phyloP scores from a whole-genome alignment of 1,140 invertebrate genomes.

The Coenobita brevimanus region DNA sequence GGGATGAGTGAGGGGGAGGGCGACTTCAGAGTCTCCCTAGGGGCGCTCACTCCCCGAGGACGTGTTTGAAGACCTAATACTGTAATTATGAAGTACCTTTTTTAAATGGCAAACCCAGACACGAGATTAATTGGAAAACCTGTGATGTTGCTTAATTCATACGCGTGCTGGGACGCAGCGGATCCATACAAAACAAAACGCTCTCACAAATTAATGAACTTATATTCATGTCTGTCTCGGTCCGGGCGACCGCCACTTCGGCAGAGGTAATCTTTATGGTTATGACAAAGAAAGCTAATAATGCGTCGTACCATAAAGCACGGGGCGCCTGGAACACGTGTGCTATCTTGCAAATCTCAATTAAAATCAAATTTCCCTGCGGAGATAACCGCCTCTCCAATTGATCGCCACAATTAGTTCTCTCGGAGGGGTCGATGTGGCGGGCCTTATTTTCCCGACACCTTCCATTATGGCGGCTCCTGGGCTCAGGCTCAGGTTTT shows the following conservation, averaged over 20 bases:
- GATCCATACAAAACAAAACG: constrained; percentile 12
- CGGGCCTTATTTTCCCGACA: too few relatives aligned
- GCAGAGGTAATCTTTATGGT: not conserved
- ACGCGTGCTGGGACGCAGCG: not conserved
- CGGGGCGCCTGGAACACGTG: too few relatives aligned
- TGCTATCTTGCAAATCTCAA: not conserved
- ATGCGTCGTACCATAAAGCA: not conserved
- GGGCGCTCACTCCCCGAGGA: not conserved
- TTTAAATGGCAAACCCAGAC: constrained; percentile 33
- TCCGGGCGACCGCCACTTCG: too few relatives aligned
- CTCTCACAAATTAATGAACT: constrained; percentile 32
- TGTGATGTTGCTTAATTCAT: constrained; percentile 47
- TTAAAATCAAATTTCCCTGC: constrained; percentile 12
- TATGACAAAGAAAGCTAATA: constrained; percentile 2
- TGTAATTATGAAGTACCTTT: constrained; percentile 29
- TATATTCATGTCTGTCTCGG: not conserved
- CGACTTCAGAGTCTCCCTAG: constrained; percentile 27
- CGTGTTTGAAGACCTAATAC: constrained; percentile 35
- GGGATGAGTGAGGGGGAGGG: too few relatives aligned
- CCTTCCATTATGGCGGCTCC: too few relatives aligned
- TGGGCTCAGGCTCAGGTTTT: too few relatives aligned
- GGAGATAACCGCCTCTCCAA: not conserved
- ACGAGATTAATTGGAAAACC: constrained; percentile 49
- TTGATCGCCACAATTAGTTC: too few relatives aligned
- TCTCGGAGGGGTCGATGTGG: too few relatives aligned